Evolutionary conservation across 2,888 invertebrate species (phyloP).

Genomic region (Gortyna flavago): DNA sequence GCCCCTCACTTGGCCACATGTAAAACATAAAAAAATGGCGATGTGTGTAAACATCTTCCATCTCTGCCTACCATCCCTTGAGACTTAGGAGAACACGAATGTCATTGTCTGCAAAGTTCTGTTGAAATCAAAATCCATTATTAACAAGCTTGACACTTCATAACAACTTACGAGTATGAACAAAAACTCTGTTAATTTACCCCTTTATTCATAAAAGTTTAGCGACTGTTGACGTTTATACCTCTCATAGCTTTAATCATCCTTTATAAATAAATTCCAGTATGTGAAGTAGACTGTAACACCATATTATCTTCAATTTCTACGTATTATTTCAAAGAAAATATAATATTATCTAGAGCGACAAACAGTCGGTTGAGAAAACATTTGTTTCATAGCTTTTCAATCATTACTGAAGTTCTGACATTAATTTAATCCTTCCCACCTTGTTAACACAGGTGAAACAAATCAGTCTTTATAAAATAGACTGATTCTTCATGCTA

Average conservation of each 20-base stretch:
- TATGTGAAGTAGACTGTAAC: background rate
- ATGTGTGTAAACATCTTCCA: background rate
- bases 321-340: slow-evolving; percentile 12
- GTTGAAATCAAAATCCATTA: background rate
- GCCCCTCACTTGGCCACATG: no score
- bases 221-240: background rate
- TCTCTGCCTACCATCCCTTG: no score
- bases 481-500: background rate
- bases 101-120: background rate
- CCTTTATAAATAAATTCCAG: background rate
- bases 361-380: slow-evolving; percentile 10
- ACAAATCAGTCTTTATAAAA: background rate
- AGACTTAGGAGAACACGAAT: background rate
- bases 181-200: background rate
- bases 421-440: slow-evolving; percentile 13
- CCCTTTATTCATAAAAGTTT: background rate
- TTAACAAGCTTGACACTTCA: background rate
- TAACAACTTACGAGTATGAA: no score
- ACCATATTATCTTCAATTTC: slow-evolving; percentile 6
- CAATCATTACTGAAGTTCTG: slow-evolving; percentile 19
- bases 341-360: slow-evolving; percentile 9
- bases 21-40: background rate
- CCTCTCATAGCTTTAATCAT: no score
- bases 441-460: slow-evolving; percentile 4
- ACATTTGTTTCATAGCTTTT: slow-evolving; percentile 30